Evolutionary conservation across 2,113 vertebrate genomes (phyloP), one percentile per base, ranked within the genome.

Genomic region (Mormoops blainvillei): DNA sequence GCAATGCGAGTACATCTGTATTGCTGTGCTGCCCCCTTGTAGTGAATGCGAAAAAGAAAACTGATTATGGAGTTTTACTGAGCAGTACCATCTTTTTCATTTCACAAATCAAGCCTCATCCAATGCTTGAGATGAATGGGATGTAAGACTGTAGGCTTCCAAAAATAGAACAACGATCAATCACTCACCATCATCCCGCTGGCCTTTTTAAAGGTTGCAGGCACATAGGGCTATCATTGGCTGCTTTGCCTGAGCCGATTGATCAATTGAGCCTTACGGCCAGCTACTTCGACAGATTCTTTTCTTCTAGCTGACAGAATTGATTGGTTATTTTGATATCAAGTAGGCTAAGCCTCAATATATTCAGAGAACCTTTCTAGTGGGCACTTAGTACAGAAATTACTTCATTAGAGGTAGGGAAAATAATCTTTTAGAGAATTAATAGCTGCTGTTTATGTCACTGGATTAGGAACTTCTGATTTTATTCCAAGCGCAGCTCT

Each of bases 181-280:
- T 96, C 61, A 93, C 43, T 96, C 48, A 63, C 33, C 24, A 63
- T 94, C 67, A 85, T 68, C 24, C 70, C 68, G 56, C 28, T 91
- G 56, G n/a, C 56, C 54, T 88, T 96, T 96, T 82, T 81, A 96
- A 96, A 94, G 70, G 76, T 93, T 94, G 45, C 67, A 93, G 28
- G 26, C 92, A 82, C 56, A 71, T 74, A 38, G 10, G 31, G 19
- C 56, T 90, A 65, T 71, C 33, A 78, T 67, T 88, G 52, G 52
- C 22, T 58, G 0, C 43, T 88, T 89, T 87, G 52, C 52, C 31
- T 74, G 19, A 58, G 14, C 13, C 80, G 41, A 88, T 74, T 78
- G 68, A 95, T 89, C 74, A 90, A 43, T 67, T 94, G 56, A 94
- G 16, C 74, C 54, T 70, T 26, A 41, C 5, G 88, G 63, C 33